A percentile compares a stretch with the other conserved stretches of the same genome.
Conservation (phyloP, 1,140 invertebrate species). For the Diorhabda carinulata region DNA sequence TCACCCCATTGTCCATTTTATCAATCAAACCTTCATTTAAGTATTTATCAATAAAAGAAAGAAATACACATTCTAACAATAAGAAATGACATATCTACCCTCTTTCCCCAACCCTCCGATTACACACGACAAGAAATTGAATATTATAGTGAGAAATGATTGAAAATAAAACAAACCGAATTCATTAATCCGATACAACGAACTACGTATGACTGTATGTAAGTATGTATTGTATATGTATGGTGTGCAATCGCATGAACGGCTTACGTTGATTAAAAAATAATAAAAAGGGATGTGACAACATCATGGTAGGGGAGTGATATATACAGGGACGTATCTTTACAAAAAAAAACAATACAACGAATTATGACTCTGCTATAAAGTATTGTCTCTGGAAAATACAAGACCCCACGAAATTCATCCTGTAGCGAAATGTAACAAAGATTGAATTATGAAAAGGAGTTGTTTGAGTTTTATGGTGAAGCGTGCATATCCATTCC, state of each 20-base stretch:
- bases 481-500: no score
- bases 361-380: no score
- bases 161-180: constrained; percentile 33
- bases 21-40: constrained; percentile 11
- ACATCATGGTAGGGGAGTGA: constrained; percentile 21
- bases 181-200: constrained; percentile 29
- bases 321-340: not conserved
- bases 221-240: constrained; percentile 2
- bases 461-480: no score
- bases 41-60: constrained; percentile 10
- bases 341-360: no score
- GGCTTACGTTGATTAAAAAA: constrained; percentile 33
- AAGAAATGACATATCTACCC: constrained; percentile 2
- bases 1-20: not conserved
- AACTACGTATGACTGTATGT: constrained; percentile 6
- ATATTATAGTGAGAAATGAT: constrained; percentile 24
- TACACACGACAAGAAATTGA: constrained; percentile 4
- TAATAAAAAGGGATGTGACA: constrained; percentile 35
- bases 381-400: no score
- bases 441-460: no score
- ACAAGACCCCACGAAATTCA: no score
- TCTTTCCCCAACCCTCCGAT: constrained; percentile 1
- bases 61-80: constrained; percentile 3
- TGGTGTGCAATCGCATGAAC: constrained; percentile 13
- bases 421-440: no score